These are phyloP conservation scores for Holocentrus rufus DNA, from an alignment of 2,797 vertebrate genomes.

Conservation along the genomic window DNA sequence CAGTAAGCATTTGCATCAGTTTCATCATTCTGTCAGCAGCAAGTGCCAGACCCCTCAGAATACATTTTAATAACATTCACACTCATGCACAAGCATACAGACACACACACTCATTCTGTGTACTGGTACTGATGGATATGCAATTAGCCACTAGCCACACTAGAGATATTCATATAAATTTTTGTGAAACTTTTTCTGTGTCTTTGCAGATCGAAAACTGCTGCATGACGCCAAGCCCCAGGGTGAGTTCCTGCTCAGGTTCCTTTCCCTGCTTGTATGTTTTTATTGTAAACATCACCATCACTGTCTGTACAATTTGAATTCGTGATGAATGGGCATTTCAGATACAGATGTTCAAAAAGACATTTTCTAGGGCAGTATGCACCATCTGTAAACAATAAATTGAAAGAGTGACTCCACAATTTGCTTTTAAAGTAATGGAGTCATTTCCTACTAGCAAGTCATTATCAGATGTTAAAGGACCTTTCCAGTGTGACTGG, in stretches of 20 bases:
- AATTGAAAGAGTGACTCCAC: too few relatives aligned
- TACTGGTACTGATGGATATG: constrained; percentile 30
- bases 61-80: constrained; percentile 6
- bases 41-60: too few relatives aligned
- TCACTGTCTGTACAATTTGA: not conserved
- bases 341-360: constrained; percentile 13
- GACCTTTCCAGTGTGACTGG: too few relatives aligned
- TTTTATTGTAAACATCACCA: not conserved
- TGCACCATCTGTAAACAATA: not conserved
- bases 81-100: not conserved
- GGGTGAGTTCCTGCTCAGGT: constrained; percentile 87
- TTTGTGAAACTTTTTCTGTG: constrained; percentile 69
- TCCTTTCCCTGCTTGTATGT: constrained; percentile 11
- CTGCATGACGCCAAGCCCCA: constrained; percentile 94
- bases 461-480: too few relatives aligned
- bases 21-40: not conserved
- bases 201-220: constrained; percentile 94
- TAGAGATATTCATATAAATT: constrained; percentile 16
- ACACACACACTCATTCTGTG: not conserved
- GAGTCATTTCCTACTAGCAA: too few relatives aligned
- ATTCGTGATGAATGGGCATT: too few relatives aligned
- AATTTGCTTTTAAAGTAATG: too few relatives aligned
- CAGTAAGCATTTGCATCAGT: too few relatives aligned
- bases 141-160: constrained; percentile 32
- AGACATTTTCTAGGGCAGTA: not conserved